Conservation (phyloP, 2,888 invertebrate species). For the Panopea generosa region DNA sequence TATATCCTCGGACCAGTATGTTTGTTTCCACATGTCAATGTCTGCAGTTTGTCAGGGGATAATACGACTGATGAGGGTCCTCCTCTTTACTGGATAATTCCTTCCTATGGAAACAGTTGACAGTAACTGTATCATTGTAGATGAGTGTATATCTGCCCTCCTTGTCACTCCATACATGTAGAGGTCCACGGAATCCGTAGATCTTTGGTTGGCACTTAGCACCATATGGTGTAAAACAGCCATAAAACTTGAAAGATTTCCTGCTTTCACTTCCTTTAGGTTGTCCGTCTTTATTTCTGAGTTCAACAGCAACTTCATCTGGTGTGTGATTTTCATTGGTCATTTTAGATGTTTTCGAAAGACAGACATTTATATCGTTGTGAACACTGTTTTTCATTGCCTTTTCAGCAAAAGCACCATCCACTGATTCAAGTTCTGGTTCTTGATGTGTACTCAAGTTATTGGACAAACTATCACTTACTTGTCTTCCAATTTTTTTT, state of each 20-base stretch:
- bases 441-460: too few species aligned
- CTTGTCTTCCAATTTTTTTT: background rate
- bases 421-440: too few species aligned
- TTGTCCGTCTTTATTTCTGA: too few species aligned
- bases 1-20: too few species aligned
- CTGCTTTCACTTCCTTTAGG: background rate
- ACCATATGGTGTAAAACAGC: constrained; percentile 72
- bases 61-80: constrained; percentile 38
- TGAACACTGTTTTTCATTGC: too few species aligned
- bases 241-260: constrained; percentile 55
- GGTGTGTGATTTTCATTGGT: too few species aligned
- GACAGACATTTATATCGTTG: too few species aligned
- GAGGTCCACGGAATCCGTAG: constrained; percentile 67
- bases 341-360: too few species aligned
- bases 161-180: constrained; percentile 64
- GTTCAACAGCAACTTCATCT: too few species aligned
- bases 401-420: too few species aligned
- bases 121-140: constrained; percentile 57
- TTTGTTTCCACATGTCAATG: background rate
- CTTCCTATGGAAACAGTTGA: constrained; percentile 6
- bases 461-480: background rate
- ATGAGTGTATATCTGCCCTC: constrained; percentile 45
- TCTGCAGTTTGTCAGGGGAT: constrained; percentile 20
- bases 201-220: constrained; percentile 65
- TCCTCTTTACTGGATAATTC: constrained; percentile 7